A percentile compares a stretch with the other conserved stretches of the same genome.
Evolutionary conservation across 1,140 invertebrate genomes (phyloP).

Genomic region (Idris sp.): DNA sequence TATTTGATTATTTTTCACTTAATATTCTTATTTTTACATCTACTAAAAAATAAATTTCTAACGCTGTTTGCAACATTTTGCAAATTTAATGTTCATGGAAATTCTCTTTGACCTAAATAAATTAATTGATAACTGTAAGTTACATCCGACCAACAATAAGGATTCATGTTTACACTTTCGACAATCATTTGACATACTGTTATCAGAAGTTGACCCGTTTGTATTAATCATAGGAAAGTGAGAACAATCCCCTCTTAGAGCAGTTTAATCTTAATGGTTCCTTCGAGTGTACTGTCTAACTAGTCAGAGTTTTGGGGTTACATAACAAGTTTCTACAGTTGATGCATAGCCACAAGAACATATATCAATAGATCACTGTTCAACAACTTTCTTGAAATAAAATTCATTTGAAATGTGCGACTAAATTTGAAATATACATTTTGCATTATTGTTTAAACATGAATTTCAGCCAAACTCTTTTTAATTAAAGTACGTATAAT

Average conservation of each 20-base stretch:
- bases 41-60: no score
- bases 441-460: no score
- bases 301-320: slow-evolving; percentile 3
- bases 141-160: background rate
- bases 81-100: no score
- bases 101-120: background rate
- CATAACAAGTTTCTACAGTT: slow-evolving; percentile 19
- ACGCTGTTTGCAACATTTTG: no score
- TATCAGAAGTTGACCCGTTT: slow-evolving; percentile 9
- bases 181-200: slow-evolving; percentile 6
- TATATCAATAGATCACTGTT: slow-evolving; percentile 21
- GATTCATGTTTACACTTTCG: background rate
- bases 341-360: no score
- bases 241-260: slow-evolving; percentile 11
- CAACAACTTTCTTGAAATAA: slow-evolving; percentile 18
- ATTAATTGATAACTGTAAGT: background rate
- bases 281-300: slow-evolving; percentile 14
- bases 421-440: no score
- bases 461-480: no score
- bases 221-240: slow-evolving; percentile 27
- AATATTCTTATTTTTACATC: no score
- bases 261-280: slow-evolving; percentile 14
- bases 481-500: no score
- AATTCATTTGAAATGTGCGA: no score
- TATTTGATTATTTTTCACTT: no score